phyloP scores from a whole-genome alignment of 2,888 invertebrate species.

The Tenthredo distinguenda region DNA sequence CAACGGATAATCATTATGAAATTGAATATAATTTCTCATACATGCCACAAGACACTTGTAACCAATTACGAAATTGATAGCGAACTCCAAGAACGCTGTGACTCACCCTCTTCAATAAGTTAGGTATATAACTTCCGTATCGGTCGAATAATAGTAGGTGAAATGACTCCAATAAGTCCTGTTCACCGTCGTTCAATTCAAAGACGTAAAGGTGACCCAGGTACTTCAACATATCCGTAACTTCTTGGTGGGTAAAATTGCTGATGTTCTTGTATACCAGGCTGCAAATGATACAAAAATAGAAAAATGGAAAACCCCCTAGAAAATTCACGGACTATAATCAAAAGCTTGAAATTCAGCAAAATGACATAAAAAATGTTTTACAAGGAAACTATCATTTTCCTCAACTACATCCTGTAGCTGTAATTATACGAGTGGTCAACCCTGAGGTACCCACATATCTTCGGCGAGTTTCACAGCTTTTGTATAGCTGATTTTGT shows the following conservation, averaged over 20 bases:
- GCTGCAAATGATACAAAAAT: slow-evolving; percentile 23
- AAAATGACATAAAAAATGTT: background rate
- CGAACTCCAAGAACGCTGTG: background rate
- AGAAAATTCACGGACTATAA: background rate
- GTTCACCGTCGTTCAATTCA: slow-evolving; percentile 54
- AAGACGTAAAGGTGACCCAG: slow-evolving; percentile 69
- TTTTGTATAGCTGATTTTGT: background rate
- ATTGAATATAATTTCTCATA: too few relatives aligned
- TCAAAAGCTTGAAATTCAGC: background rate
- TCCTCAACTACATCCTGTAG: background rate
- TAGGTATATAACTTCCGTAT: slow-evolving; percentile 57
- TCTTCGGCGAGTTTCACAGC: background rate
- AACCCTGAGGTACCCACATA: background rate
- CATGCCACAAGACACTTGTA: too few relatives aligned
- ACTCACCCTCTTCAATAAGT: slow-evolving; percentile 21
- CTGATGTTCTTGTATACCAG: slow-evolving; percentile 49
- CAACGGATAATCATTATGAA: too few relatives aligned
- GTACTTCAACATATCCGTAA: slow-evolving; percentile 62
- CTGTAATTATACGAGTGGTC: background rate
- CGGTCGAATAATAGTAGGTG: slow-evolving; percentile 58
- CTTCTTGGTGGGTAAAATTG: slow-evolving; percentile 55
- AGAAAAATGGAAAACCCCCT: background rate
- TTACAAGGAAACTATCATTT: background rate
- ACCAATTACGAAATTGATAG: background rate
- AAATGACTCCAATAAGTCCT: slow-evolving; percentile 54